Percentiles rank a stretch among this genome's conserved stretches.
phyloP scores from a whole-genome alignment of 2,113 vertebrate species.

The Notiomystis cincta region DNA sequence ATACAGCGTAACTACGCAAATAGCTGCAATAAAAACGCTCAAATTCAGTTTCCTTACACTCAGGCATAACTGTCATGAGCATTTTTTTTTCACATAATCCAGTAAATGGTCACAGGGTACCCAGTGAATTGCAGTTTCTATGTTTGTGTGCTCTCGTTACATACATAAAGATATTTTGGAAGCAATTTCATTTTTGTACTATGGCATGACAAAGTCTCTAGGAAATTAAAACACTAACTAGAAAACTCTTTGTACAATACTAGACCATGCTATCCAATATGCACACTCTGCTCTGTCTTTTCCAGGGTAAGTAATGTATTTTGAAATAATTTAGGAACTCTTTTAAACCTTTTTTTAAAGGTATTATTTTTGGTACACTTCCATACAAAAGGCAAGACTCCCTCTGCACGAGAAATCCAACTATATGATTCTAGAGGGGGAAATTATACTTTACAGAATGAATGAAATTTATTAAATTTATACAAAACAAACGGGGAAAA shows the following conservation, averaged over 20 bases:
- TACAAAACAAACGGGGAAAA: neutral
- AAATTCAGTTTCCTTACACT: neutral
- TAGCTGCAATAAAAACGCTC: neutral
- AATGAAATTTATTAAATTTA: neutral
- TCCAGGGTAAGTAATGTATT: neutral
- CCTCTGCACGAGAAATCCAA: neutral
- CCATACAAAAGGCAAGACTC: constrained; percentile 3
- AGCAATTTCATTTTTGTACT: neutral
- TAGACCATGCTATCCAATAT: neutral
- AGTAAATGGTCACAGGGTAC: neutral
- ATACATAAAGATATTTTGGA: neutral
- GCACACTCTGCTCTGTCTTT: neutral
- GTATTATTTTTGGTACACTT: constrained; percentile 32
- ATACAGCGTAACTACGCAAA: neutral
- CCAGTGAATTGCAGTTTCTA: neutral
- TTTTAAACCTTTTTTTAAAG: constrained; percentile 29
- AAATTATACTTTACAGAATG: neutral
- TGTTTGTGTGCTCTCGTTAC: neutral
- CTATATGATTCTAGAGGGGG: constrained; percentile 1
- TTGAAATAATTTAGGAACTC: constrained; percentile 26
- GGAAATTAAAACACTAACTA: neutral
- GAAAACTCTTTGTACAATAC: neutral
- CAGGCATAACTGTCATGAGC: neutral
- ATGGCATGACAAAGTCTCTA: neutral
- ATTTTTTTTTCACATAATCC: neutral